Percentiles rank a stretch among this genome's conserved stretches.
Evolutionary conservation across 1,140 invertebrate genomes (phyloP).

Genomic region (Hypothenemus hampei): DNA sequence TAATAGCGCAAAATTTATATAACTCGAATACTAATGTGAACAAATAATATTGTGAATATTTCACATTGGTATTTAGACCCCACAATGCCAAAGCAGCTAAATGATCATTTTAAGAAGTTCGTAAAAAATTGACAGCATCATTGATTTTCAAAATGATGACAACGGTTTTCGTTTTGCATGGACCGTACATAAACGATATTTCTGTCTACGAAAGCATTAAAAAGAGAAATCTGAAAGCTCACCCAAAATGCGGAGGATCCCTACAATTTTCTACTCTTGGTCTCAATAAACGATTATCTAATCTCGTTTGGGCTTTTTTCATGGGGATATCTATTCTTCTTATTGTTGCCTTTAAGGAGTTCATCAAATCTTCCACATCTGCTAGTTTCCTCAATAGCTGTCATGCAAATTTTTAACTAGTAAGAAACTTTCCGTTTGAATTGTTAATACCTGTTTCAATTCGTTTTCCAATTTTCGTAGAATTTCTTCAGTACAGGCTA

Average conservation of each 20-base stretch:
- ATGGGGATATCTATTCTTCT: conserved; percentile 63
- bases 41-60: no score
- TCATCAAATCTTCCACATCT: conserved; percentile 64
- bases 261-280: conserved; percentile 67
- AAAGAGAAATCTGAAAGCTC: neutral
- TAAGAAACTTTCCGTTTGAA: neutral
- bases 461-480: conserved; percentile 62
- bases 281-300: conserved; percentile 61
- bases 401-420: neutral
- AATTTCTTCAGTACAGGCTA: conserved; percentile 62
- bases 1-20: no score
- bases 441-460: conserved; percentile 43
- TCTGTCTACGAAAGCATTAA: no score
- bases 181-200: no score
- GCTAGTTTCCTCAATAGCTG: conserved; percentile 58
- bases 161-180: no score
- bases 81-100: no score
- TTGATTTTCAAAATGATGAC: no score
- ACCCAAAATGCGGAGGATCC: conserved; percentile 61
- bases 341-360: conserved; percentile 55
- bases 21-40: no score
- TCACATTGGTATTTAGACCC: no score
- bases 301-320: conserved; percentile 72
- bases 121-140: no score
- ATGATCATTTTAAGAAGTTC: no score